Percentiles rank a stretch among this genome's conserved stretches.
Conservation (phyloP, 2,113 vertebrate genomes). For the Coptodon rendalli region DNA sequence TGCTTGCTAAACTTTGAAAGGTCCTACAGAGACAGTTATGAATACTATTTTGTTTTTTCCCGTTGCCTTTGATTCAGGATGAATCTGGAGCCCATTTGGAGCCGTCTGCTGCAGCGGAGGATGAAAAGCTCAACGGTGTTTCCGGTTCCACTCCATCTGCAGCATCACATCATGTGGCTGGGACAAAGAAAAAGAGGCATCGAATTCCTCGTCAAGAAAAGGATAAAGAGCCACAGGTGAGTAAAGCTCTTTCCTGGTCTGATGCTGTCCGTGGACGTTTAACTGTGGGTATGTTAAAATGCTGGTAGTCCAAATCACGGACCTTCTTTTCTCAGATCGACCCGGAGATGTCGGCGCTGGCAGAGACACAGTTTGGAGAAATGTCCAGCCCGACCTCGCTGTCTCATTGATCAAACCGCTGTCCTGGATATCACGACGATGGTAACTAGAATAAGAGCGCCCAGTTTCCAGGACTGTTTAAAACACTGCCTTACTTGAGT, state of each 20-base stretch:
- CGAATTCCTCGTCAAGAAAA: slow-evolving; percentile 64
- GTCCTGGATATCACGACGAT: neutral
- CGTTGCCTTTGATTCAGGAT: slow-evolving; percentile 44
- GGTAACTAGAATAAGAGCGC: neutral
- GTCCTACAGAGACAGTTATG: neutral
- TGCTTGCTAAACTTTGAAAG: neutral
- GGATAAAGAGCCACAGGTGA: slow-evolving; percentile 68
- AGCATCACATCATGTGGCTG: slow-evolving; percentile 39
- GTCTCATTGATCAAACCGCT: slow-evolving; percentile 56
- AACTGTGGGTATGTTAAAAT: neutral
- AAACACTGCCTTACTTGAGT: neutral
- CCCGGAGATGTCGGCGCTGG: slow-evolving; percentile 54
- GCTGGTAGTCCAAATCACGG: neutral
- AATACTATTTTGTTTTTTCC: neutral
- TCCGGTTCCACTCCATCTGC: slow-evolving; percentile 44
- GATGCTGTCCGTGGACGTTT: neutral
- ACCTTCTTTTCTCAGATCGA: slow-evolving; percentile 53
- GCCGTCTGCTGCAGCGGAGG: slow-evolving; percentile 34
- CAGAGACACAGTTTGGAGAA: slow-evolving; percentile 67
- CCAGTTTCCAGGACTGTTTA: neutral
- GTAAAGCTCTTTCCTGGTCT: neutral
- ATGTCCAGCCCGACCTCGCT: slow-evolving; percentile 71
- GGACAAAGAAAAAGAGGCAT: slow-evolving; percentile 68
- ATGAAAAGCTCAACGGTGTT: slow-evolving; percentile 56
- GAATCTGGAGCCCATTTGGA: slow-evolving; percentile 61